Conservation (phyloP, 2,797 vertebrate genomes). For the Cyprinella venusta region DNA sequence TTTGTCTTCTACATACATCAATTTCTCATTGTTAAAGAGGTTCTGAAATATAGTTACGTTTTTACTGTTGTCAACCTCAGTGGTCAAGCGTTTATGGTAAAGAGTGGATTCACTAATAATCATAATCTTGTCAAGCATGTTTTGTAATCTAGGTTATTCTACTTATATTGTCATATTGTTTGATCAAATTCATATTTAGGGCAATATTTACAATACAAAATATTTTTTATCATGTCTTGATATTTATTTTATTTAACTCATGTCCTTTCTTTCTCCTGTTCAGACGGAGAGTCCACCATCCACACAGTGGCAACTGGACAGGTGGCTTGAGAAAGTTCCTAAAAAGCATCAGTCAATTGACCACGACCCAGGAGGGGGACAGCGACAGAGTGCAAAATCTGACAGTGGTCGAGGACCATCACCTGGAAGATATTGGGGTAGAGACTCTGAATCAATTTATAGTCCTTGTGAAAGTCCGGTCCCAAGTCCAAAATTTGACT, state of each 20-base stretch:
- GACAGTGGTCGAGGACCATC: slow-evolving; percentile 72
- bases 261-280: slow-evolving; percentile 45
- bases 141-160: background rate
- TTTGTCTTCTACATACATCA: background rate
- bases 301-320: slow-evolving; percentile 97
- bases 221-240: background rate
- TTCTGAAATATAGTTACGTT: background rate
- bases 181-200: background rate
- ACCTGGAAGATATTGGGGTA: slow-evolving; percentile 75
- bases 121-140: background rate
- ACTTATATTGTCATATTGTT: slow-evolving; percentile 2
- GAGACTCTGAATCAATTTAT: slow-evolving; percentile 77
- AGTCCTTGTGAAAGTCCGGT: slow-evolving; percentile 76
- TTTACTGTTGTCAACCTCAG: background rate
- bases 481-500: slow-evolving; percentile 78
- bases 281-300: slow-evolving; percentile 83
- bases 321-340: slow-evolving; percentile 92
- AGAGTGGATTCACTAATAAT: background rate
- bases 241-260: slow-evolving; percentile 8
- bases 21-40: background rate
- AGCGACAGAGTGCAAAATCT: slow-evolving; percentile 61
- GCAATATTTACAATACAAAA: background rate
- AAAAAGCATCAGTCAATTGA: slow-evolving; percentile 81
- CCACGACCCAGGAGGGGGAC: slow-evolving; percentile 71
- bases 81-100: background rate